These are phyloP conservation scores for Semotilus atromaculatus DNA, from an alignment of 2,797 vertebrate genomes.

Conservation along the genomic window DNA sequence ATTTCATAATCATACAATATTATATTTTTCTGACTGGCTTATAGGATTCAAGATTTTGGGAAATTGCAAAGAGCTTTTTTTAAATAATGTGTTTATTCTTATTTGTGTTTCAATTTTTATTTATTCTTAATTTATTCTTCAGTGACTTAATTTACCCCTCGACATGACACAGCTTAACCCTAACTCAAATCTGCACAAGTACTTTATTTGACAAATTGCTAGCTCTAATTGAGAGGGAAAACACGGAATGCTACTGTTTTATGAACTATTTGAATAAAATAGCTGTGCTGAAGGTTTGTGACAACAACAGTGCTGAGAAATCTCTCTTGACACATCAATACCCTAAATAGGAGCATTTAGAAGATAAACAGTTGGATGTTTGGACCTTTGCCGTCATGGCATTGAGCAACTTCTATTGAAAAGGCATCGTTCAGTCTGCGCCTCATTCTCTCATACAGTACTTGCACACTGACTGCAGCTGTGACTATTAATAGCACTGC, in stretches of 20 bases:
- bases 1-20: not conserved
- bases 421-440: conserved; percentile 13
- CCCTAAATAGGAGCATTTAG: conserved; percentile 8
- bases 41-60: not conserved
- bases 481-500: conserved; percentile 72
- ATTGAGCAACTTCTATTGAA: conserved; percentile 21
- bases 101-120: not conserved
- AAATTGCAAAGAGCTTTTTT: not conserved
- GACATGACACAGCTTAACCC: not conserved
- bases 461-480: conserved; percentile 54
- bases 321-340: conserved; percentile 14
- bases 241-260: not conserved
- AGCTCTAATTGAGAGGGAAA: not conserved
- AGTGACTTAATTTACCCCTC: not conserved
- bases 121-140: not conserved
- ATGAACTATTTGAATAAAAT: not conserved
- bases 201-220: not conserved
- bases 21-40: not conserved
- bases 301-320: not conserved
- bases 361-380: not conserved
- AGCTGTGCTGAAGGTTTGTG: not conserved
- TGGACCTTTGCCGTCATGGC: conserved; percentile 5
- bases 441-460: conserved; percentile 5
- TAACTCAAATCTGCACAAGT: not conserved
- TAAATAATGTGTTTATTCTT: not conserved